Evolutionary conservation across 2,888 invertebrate genomes (phyloP), one percentile per base, ranked within the genome.

Genomic region (Leucophora obtusa): DNA sequence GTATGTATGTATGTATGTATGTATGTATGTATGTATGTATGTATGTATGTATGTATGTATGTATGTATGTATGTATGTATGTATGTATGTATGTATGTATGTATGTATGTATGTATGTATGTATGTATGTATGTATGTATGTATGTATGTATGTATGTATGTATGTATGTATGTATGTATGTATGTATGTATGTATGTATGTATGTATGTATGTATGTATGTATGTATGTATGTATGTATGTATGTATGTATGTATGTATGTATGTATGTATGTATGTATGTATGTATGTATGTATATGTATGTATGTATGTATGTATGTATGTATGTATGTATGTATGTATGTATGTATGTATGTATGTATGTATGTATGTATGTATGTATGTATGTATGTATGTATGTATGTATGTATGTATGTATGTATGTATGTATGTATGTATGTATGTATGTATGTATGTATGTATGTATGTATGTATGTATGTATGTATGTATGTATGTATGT

Each of bases 1-100:
- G 50, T 50, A 50, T 50, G 50, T 50, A 50, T 50, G 50, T 50
- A 50, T 50, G 50, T 50, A 50, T 50, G 50, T 50, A 50, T 50
- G 50, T 50, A 50, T 50, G 50, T 50, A 50, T 50, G 50, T 50
- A 50, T 50, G 50, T 50, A 50, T 50, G 50, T 50, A 50, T 50
- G 50, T 50, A 50, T 50, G 50, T 50, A 50, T 50, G 50, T 50
- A 50, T 50, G n/a, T 50, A 50, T 50, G 50, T 50, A 50, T 50
- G 50, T 50, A 50, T 50, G 50, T 50, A 50, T 50, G 50, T 50
- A 50, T 50, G 50, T n/a, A 50, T 50, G 50, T 50, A 50, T 50
- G 50, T 50, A 50, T 50, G 50, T 50, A 50, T 50, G 50, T 50
- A 50, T 50, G 50, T 50, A 50, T 50, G 50, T 50, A 50, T 50